Evolutionary conservation across 2,797 vertebrate species (phyloP).

Genomic region (Eulemur rubriventer): DNA sequence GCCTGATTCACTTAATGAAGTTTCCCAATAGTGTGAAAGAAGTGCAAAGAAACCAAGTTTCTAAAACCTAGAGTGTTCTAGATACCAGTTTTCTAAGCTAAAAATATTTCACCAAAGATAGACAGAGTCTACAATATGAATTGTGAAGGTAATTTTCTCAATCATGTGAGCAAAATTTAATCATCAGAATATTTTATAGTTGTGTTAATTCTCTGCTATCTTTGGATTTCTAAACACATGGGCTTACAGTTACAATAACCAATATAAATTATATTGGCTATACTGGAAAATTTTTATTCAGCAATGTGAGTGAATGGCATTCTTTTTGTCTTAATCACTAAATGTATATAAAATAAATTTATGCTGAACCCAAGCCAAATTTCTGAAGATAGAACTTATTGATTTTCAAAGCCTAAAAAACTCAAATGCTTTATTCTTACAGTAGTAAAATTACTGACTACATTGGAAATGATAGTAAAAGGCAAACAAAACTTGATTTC

Average conservation of each 20-base stretch:
- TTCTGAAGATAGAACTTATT: conserved; percentile 48
- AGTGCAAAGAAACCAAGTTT: conserved; percentile 5
- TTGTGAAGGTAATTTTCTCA: conserved; percentile 30
- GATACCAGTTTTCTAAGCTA: neutral
- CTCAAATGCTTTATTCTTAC: neutral
- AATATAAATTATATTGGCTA: neutral
- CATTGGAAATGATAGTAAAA: neutral
- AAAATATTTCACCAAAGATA: neutral
- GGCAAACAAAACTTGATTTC: conserved; percentile 8
- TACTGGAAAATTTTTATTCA: neutral
- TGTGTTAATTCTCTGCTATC: neutral
- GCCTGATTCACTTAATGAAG: neutral
- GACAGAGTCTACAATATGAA: neutral
- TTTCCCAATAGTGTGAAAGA: neutral
- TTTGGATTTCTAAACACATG: neutral
- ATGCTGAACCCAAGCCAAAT: neutral
- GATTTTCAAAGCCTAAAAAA: neutral
- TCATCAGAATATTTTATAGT: neutral
- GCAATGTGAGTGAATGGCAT: neutral
- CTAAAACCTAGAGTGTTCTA: neutral
- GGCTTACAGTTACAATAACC: neutral
- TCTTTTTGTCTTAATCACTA: conserved; percentile 1
- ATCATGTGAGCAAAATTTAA: neutral
- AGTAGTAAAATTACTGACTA: neutral
- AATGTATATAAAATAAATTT: conserved; percentile 4